Conservation (phyloP, 1,140 invertebrate genomes). For the Meloidogyne hapla region DNA sequence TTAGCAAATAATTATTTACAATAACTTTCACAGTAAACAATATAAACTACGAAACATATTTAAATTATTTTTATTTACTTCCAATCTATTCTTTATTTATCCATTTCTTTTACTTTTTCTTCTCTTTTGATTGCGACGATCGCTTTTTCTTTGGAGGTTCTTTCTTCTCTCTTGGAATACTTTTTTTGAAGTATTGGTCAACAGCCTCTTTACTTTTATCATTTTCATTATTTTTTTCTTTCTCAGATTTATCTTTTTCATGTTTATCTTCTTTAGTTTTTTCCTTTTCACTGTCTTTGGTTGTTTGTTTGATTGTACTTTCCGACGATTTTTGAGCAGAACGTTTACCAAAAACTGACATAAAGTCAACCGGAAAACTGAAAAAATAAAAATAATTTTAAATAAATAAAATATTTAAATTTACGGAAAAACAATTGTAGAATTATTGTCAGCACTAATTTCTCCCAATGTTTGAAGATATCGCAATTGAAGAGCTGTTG, state of each 20-base stretch:
- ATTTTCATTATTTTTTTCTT: neutral
- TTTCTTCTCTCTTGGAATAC: neutral
- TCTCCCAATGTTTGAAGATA: slow-evolving; percentile 68
- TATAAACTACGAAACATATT: too few relatives aligned
- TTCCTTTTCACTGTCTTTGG: neutral
- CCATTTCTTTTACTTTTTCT: neutral
- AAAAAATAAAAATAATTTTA: neutral
- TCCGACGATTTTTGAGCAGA: neutral
- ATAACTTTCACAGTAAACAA: too few relatives aligned
- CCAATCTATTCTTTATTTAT: neutral
- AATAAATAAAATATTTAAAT: neutral
- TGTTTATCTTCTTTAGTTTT: neutral
- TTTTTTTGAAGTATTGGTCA: neutral
- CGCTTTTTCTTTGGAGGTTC: neutral
- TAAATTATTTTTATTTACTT: too few relatives aligned
- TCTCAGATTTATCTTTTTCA: neutral
- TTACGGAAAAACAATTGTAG: slow-evolving; percentile 65
- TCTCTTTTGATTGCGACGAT: neutral
- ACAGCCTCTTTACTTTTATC: neutral
- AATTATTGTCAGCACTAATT: slow-evolving; percentile 66
- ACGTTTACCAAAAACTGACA: neutral
- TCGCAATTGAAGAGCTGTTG: slow-evolving; percentile 79
- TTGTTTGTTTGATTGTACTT: neutral
- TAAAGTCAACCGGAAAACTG: neutral
- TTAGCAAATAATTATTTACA: too few relatives aligned